phyloP scores from a whole-genome alignment of 1,140 invertebrate species.

The Pantala flavescens region DNA sequence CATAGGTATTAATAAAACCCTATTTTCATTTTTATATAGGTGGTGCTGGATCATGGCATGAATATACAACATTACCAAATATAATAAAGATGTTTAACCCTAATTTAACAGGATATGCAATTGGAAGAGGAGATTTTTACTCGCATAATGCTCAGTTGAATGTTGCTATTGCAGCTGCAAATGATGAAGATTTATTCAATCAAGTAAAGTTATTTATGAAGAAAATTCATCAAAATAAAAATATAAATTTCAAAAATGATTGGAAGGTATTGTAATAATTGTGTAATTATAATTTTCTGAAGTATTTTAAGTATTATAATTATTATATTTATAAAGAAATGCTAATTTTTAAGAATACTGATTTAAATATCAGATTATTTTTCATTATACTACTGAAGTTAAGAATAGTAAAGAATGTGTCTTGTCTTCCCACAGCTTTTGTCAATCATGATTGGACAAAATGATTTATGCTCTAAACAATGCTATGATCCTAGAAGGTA shows the following conservation, averaged over 20 bases:
- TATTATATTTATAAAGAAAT: too few relatives aligned
- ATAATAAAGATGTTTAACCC: slow-evolving; percentile 55
- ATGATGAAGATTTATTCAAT: slow-evolving; percentile 56
- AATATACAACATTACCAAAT: slow-evolving; percentile 58
- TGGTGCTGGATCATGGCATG: slow-evolving; percentile 54
- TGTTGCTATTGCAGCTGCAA: slow-evolving; percentile 58
- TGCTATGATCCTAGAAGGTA: slow-evolving; percentile 42
- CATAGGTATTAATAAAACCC: too few relatives aligned
- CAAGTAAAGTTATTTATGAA: slow-evolving; percentile 54
- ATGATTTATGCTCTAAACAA: slow-evolving; percentile 70
- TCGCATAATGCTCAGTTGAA: slow-evolving; percentile 51
- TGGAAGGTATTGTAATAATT: slow-evolving; percentile 55
- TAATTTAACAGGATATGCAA: slow-evolving; percentile 52
- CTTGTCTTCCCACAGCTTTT: slow-evolving; percentile 37
- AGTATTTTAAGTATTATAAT: too few relatives aligned
- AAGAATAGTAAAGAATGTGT: too few relatives aligned
- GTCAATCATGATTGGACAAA: slow-evolving; percentile 77
- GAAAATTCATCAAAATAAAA: slow-evolving; percentile 52
- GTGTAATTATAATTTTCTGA: too few relatives aligned
- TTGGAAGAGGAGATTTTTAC: slow-evolving; percentile 58
- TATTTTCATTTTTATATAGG: slow-evolving; percentile 33
- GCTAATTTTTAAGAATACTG: too few relatives aligned
- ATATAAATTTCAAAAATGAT: slow-evolving; percentile 49
- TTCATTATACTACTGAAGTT: too few relatives aligned
- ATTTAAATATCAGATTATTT: too few relatives aligned